These are phyloP conservation scores for Cygnus atratus DNA, from an alignment of 2,113 vertebrate genomes.

Conservation along the genomic window DNA sequence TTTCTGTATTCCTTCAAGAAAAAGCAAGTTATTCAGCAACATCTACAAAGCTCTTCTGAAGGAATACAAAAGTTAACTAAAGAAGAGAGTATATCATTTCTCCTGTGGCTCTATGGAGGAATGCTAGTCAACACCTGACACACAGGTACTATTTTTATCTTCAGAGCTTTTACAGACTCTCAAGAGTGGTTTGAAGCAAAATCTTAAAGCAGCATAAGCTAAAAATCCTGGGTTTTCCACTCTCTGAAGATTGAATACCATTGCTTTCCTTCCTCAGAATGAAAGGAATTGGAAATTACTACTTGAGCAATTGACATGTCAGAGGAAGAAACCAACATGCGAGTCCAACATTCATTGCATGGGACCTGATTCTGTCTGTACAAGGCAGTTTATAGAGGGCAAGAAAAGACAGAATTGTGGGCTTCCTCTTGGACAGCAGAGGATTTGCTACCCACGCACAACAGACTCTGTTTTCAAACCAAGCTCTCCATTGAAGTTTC, in stretches of 20 bases:
- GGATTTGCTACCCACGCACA: neutral
- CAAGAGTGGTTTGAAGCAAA: neutral
- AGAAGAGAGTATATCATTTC: neutral
- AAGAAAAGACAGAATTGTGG: neutral
- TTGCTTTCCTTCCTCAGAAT: neutral
- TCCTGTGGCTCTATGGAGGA: neutral
- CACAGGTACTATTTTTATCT: neutral
- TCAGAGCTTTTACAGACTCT: neutral
- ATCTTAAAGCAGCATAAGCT: slow-evolving; percentile 5
- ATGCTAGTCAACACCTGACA: neutral
- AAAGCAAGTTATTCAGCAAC: neutral
- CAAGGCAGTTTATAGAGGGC: neutral
- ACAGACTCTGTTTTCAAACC: neutral
- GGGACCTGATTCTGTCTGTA: neutral
- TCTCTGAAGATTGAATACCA: neutral
- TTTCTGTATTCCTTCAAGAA: neutral
- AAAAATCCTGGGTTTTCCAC: neutral
- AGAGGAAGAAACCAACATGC: neutral
- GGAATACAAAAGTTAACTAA: neutral
- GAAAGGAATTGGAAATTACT: slow-evolving; percentile 26
- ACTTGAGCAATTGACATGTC: neutral
- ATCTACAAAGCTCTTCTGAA: neutral
- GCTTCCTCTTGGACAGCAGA: neutral
- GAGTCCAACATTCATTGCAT: neutral
- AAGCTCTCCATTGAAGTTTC: neutral